Conservation (phyloP, 2,888 invertebrate genomes). For the Gastrophysa polygoni region DNA sequence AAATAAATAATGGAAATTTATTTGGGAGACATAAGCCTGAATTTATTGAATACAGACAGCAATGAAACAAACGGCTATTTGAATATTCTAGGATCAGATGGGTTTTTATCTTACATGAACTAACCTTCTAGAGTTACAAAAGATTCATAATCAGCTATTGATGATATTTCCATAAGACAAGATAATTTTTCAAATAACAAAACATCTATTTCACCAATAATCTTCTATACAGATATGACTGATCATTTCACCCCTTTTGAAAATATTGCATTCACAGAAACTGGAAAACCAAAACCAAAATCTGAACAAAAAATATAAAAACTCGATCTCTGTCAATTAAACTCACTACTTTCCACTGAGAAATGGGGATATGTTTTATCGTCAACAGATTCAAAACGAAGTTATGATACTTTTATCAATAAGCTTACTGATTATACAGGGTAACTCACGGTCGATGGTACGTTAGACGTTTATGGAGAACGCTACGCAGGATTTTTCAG, state of each 20-base stretch:
- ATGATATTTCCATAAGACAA: constrained; percentile 11
- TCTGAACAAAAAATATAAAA: constrained; percentile 4
- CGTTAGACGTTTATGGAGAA: too few relatives aligned
- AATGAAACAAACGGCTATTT: constrained; percentile 13
- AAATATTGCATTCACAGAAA: neutral
- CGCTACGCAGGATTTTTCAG: too few relatives aligned
- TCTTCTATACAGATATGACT: too few relatives aligned
- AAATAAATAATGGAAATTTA: constrained; percentile 8
- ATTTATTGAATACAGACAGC: constrained; percentile 6
- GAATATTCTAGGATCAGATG: constrained; percentile 9
- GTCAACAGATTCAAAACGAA: neutral
- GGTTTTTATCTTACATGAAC: constrained; percentile 4
- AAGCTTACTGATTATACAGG: neutral
- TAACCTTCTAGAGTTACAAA: constrained; percentile 6
- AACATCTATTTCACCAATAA: neutral
- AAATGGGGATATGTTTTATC: neutral
- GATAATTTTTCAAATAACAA: constrained; percentile 3
- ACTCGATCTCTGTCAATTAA: neutral
- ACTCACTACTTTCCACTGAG: neutral
- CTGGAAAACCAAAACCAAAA: neutral
- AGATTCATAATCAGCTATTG: constrained; percentile 5
- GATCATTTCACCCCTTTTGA: constrained; percentile 9
- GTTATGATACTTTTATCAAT: neutral
- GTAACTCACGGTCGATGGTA: too few relatives aligned
- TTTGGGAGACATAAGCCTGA: constrained; percentile 8